Evolutionary conservation across 2,113 vertebrate genomes (phyloP), one percentile per base, ranked within the genome.

Genomic region (Muscicapa adusta): DNA sequence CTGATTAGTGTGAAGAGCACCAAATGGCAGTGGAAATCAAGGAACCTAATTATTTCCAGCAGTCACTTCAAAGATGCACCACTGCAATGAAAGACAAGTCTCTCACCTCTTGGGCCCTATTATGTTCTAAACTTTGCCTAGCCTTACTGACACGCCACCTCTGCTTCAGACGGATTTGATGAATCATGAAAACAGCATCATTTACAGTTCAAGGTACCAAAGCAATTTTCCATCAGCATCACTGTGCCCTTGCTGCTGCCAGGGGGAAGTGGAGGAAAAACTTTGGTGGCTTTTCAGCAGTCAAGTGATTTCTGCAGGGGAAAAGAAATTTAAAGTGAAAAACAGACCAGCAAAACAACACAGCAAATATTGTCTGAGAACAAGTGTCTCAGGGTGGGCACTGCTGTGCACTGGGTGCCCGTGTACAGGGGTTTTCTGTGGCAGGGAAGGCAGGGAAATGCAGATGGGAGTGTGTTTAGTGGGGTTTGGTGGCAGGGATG

Each of bases 151-250:
- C 96, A 93, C 2, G 36, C 79, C 95, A 96, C 94, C 94, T 93
- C 82, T 80, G 88, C 88, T 90, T 95, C 91, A 88, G 92, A 80
- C 0, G 5, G 90, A 80, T 93, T 86, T 96, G 96, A 96, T 96
- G 95, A 97, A 94, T 97, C 95, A 96, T 91, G 93, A 96, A 96
- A 96, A 91, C 94, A 95, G 85, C 95, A 93, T 91, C 95, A 90
- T 97, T 96, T 96, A 96, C 93, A 96, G 95, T 97, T 97, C 96
- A 97, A 96, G 93, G 93, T 90, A 78, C 85, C 85, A 96, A 94
- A 95, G 95, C 94, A 96, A 96, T 96, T 97, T 97, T 85, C 93
- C 90, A 75, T 71, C 62, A 48, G 94, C 40, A 25, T 67, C 85
- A 81, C 78, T 29, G 24, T 71, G 88, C 88, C 91, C 94, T 95